A percentile compares a stretch with the other conserved stretches of the same genome.
Evolutionary conservation across 2,113 vertebrate species (phyloP).

Genomic region (Clinocottus analis): DNA sequence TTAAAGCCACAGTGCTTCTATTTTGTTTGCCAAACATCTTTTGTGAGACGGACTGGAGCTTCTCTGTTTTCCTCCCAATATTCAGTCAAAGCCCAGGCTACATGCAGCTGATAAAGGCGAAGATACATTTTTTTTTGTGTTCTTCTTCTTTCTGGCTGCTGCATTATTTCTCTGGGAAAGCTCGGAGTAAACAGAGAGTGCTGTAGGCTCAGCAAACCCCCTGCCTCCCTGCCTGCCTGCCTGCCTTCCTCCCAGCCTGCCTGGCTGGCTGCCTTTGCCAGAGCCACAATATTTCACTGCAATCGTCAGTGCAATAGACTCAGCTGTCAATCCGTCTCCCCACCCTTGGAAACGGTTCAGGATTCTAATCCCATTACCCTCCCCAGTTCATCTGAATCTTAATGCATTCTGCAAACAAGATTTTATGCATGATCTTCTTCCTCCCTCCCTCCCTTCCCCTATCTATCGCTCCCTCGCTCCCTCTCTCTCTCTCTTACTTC

Average conservation of each 20-base stretch:
- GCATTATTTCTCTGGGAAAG: slow-evolving; percentile 60
- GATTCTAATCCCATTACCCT: slow-evolving; percentile 85
- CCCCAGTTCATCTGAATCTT: slow-evolving; percentile 86
- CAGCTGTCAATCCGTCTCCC: slow-evolving; percentile 80
- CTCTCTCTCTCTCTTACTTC: slow-evolving; percentile 66
- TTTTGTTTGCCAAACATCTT: slow-evolving; percentile 84
- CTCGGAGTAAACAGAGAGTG: slow-evolving; percentile 72
- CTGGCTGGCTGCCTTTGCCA: slow-evolving; percentile 68
- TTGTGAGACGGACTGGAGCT: slow-evolving; percentile 70
- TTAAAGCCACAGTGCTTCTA: slow-evolving; percentile 87
- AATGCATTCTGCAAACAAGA: slow-evolving; percentile 85
- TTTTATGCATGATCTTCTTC: slow-evolving; percentile 87
- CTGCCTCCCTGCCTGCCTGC: slow-evolving; percentile 42
- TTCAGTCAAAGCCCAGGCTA: slow-evolving; percentile 49
- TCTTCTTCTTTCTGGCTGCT: slow-evolving; percentile 4
- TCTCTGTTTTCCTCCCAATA: slow-evolving; percentile 34
- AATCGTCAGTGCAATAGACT: slow-evolving; percentile 82
- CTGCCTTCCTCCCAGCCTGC: slow-evolving; percentile 55
- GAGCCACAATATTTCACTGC: slow-evolving; percentile 81
- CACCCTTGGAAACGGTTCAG: slow-evolving; percentile 83
- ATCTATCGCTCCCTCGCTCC: slow-evolving; percentile 57
- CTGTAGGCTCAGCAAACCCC: slow-evolving; percentile 65
- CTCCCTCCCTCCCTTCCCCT: slow-evolving; percentile 56
- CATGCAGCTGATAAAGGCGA: slow-evolving; percentile 43
- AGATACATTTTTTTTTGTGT: slow-evolving; percentile 22